Conservation (phyloP, 2,797 vertebrate genomes). For the Lepus townsendii region DNA sequence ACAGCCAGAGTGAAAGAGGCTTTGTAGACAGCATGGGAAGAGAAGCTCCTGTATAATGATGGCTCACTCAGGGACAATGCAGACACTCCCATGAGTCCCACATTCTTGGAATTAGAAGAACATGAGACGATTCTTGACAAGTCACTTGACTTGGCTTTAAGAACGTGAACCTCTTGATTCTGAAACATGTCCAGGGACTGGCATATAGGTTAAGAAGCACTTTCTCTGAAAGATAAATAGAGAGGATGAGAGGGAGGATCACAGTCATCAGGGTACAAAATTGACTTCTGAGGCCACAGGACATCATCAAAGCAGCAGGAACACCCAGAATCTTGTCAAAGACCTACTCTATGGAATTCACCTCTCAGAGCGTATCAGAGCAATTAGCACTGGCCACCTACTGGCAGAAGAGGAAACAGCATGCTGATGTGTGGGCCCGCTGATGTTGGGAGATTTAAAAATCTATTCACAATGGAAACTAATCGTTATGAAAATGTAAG, state of each 20-base stretch:
- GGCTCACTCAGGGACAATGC: background rate
- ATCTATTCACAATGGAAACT: background rate
- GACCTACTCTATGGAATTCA: background rate
- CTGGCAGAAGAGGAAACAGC: conserved; percentile 68
- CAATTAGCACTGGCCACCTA: conserved; percentile 75
- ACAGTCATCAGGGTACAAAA: background rate
- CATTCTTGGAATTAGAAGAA: conserved; percentile 44
- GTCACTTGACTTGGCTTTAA: conserved; percentile 45
- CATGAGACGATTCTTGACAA: conserved; percentile 18
- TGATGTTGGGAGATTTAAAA: background rate
- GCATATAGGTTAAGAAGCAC: background rate
- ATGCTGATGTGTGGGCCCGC: background rate
- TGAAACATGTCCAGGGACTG: background rate
- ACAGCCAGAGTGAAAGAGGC: background rate
- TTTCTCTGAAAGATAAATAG: conserved; percentile 57
- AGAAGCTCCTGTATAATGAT: background rate
- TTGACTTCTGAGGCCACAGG: background rate
- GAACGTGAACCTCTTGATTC: conserved; percentile 56
- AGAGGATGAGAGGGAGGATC: background rate
- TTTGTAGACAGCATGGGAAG: background rate
- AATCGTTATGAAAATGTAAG: background rate
- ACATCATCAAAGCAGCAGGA: background rate
- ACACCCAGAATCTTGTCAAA: background rate
- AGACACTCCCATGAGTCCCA: background rate
- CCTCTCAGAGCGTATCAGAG: background rate